Base-by-base conservation (phyloP, 2,797 vertebrate genomes). In the Pitangus sulphuratus region DNA sequence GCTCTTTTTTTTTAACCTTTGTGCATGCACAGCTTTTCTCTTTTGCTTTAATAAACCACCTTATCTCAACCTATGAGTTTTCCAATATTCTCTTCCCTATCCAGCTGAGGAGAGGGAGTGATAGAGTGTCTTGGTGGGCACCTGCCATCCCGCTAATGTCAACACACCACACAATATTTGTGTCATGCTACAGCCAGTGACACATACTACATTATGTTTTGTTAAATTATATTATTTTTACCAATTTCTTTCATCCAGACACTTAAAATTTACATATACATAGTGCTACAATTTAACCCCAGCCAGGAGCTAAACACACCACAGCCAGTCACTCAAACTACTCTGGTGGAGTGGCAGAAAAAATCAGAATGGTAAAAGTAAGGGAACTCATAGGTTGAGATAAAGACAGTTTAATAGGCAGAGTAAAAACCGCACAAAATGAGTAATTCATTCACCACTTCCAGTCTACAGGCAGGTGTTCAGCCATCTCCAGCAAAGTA, bases 11-110 rank as follows among this genome's bases (percentile, higher is more conserved):
- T 16, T 4, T 5, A 51, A 51, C 45, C 18, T 53, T 75, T 48
- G 18, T 53, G 5, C 20, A 10, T 0, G 0, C 3, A 18, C 7
- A 65, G 24, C 51, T 39, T 45, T 35, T 8, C 40, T 10, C 1
- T 68, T 66, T 61, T 47, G 7, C 12, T 68, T 74, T 47, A 40
- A 17, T 68, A 47, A 58, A 53, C 6, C 16, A 1, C 35, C 40
- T 54, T 66, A 22, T 47, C 15, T 54, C 26, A 37, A 28, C 15
- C 40, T 56, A 10, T 1, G 16, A 24, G 3, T 28, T 89, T 54
- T 28, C 56, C 19, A 24, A 12, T 76, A 61, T 82, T 48, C 11
- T 56, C 12, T 76, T 61, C 8, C 7, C 7, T 61, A 26, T 61
- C 35, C 31, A 61, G 10, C 15, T 75, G 40, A 42, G 12, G 15